Evolutionary conservation across 2,113 vertebrate genomes (phyloP).

Genomic region (Pardalotus punctatus): DNA sequence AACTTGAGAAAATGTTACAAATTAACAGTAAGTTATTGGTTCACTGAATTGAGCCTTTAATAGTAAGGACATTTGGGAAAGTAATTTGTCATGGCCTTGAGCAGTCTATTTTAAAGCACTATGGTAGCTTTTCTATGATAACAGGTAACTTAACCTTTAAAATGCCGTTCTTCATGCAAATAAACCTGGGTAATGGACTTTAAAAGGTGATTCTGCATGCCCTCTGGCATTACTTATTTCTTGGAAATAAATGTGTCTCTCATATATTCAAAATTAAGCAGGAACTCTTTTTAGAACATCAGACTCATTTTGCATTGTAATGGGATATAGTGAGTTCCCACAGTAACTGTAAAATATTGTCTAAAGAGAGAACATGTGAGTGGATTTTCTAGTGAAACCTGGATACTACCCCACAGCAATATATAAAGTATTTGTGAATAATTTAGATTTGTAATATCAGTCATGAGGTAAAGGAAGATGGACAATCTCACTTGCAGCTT

Average conservation of each 20-base stretch:
- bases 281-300: neutral
- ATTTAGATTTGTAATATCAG: neutral
- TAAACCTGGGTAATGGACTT: constrained; percentile 9
- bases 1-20: constrained; percentile 46
- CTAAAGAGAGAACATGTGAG: neutral
- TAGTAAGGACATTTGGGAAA: constrained; percentile 14
- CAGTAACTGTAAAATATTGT: neutral
- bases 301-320: neutral
- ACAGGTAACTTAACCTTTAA: constrained; percentile 38
- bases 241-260: neutral
- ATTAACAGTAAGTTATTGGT: constrained; percentile 42
- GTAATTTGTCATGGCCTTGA: constrained; percentile 13
- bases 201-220: constrained; percentile 6
- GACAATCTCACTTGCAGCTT: neutral
- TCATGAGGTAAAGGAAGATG: neutral
- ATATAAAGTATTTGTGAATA: neutral
- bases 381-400: neutral
- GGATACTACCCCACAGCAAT: neutral
- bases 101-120: neutral
- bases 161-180: constrained; percentile 18
- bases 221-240: neutral
- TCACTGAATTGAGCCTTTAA: constrained; percentile 22
- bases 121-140: neutral
- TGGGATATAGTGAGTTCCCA: neutral
- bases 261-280: neutral